Evolutionary conservation across 2,797 vertebrate species (phyloP).

Genomic region (Melanotaenia pygmaea): DNA sequence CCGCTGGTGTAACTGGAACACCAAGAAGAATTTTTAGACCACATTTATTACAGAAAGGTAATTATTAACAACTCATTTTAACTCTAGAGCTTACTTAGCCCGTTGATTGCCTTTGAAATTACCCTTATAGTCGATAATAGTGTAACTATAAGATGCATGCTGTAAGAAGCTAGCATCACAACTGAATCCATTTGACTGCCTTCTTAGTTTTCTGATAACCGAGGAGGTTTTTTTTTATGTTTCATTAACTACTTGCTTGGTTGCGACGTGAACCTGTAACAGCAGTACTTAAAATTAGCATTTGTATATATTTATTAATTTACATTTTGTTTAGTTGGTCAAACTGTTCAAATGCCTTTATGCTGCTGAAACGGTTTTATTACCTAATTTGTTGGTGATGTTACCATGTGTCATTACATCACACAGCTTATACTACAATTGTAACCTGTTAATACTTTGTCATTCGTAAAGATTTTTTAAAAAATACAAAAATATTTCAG

Average conservation of each 20-base stretch:
- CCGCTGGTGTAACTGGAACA: not conserved
- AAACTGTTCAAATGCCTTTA: not conserved
- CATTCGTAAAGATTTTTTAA: not conserved
- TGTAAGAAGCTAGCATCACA: slow-evolving; percentile 38
- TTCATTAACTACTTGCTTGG: not conserved
- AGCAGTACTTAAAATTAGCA: not conserved
- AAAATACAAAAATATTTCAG: not conserved
- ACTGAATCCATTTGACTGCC: not conserved
- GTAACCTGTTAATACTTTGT: not conserved
- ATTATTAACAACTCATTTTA: slow-evolving; percentile 10
- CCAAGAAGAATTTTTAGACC: slow-evolving; percentile 17
- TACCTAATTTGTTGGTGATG: not conserved
- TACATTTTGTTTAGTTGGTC: not conserved
- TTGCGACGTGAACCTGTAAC: not conserved
- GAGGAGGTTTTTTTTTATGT: not conserved
- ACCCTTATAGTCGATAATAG: not conserved
- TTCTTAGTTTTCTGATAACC: not conserved
- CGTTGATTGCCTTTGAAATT: not conserved
- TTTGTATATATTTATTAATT: not conserved
- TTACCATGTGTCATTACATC: not conserved
- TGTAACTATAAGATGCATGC: slow-evolving; percentile 26
- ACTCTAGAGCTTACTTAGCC: fast-evolving
- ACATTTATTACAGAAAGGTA: slow-evolving; percentile 39
- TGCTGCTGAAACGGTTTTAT: not conserved
- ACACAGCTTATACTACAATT: not conserved